phyloP scores from a whole-genome alignment of 2,797 vertebrate species.

The Etheostoma nigrum region DNA sequence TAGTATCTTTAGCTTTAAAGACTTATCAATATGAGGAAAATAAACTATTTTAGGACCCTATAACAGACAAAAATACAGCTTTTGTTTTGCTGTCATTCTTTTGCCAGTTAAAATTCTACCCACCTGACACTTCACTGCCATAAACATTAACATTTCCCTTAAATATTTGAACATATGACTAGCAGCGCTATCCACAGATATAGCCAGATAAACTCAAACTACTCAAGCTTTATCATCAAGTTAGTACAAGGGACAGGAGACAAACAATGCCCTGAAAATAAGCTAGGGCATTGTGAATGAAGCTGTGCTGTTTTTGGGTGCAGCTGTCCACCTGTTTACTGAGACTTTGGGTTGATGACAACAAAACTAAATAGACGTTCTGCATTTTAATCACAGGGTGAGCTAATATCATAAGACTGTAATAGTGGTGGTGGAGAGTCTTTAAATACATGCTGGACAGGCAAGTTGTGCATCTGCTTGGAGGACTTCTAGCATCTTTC shows the following conservation, averaged over 20 bases:
- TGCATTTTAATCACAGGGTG: constrained; percentile 60
- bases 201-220: neutral
- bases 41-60: neutral
- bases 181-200: neutral
- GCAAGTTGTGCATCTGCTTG: constrained; percentile 34
- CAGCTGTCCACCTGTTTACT: constrained; percentile 51
- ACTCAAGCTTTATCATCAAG: neutral
- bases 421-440: constrained; percentile 57
- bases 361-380: constrained; percentile 43
- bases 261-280: neutral
- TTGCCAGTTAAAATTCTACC: neutral
- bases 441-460: constrained; percentile 62
- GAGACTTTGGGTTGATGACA: constrained; percentile 13
- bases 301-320: constrained; percentile 2
- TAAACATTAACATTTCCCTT: constrained; percentile 31
- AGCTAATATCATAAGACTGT: constrained; percentile 58
- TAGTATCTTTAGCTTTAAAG: neutral
- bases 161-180: constrained; percentile 39
- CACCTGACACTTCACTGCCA: constrained; percentile 9
- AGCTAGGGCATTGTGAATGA: neutral
- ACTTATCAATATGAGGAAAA: neutral
- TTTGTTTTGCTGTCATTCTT: neutral
- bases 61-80: neutral
- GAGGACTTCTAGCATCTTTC: constrained; percentile 19
- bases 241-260: neutral